A percentile compares a stretch with the other conserved stretches of the same genome.
Evolutionary conservation across 2,888 invertebrate genomes (phyloP).

Genomic region (Tethea ocularis): DNA sequence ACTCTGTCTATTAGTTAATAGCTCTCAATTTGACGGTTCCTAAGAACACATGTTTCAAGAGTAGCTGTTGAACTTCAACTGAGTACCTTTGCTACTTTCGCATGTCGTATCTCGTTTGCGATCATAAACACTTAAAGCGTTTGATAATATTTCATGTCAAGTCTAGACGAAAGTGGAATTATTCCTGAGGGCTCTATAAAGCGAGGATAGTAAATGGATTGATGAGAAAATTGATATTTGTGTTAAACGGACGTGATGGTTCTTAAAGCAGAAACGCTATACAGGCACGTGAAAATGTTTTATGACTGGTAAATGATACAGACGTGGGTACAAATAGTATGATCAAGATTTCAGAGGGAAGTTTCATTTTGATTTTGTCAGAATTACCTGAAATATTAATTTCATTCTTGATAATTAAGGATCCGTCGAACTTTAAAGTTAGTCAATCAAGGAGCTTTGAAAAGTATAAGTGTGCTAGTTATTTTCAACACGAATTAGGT

Average conservation of each 20-base stretch:
- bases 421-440: too few relatives aligned
- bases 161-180: not conserved
- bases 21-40: too few relatives aligned
- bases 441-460: too few relatives aligned
- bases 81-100: not conserved
- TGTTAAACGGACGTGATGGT: not conserved
- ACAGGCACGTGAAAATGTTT: not conserved
- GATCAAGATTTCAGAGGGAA: not conserved
- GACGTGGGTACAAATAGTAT: not conserved
- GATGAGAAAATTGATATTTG: constrained; percentile 2
- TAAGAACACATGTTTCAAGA: not conserved
- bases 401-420: too few relatives aligned
- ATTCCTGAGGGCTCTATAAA: not conserved
- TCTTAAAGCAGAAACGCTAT: not conserved
- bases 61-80: not conserved
- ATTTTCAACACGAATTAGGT: too few relatives aligned
- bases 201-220: constrained; percentile 3
- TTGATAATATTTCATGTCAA: constrained; percentile 1
- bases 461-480: too few relatives aligned
- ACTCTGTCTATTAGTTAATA: too few relatives aligned
- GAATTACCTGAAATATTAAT: too few relatives aligned
- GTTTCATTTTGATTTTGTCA: not conserved
- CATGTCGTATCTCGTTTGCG: not conserved
- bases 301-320: not conserved
- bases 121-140: not conserved